Evolutionary conservation across 2,113 vertebrate genomes (phyloP), one percentile per base, ranked within the genome.

Genomic region (Prochilodus magdalenae): DNA sequence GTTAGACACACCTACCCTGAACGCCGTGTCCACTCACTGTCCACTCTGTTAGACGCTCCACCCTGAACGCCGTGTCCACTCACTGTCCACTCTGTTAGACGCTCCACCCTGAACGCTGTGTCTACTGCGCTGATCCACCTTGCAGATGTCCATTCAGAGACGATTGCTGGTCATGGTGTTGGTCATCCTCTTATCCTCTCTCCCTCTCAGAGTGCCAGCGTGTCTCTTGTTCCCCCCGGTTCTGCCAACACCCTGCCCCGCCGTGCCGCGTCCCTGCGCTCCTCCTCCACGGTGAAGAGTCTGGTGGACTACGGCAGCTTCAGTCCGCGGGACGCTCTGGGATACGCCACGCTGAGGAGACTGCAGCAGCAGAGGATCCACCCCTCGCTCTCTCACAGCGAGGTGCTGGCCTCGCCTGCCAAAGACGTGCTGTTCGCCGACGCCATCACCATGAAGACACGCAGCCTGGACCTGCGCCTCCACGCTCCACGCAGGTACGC

Each of bases 381-480:
- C 82, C 94, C 95, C 0, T 96, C 95, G 4, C 86, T 96, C 22
- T 96, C 96, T 12, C 95, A 96, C 77, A 96, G 94, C 0, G 95
- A 96, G 92, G 95, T 94, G n/a, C 90, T 96, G 55, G 93, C 96
- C 22, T 96, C 96, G 72, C 96, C 96, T 53, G 95, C 95, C 73
- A 96, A 96, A 90, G 95, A 96, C 0, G 94, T 96, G 70, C 92
- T 96, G 18, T 96, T 96, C 80, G 95, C 96, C n/a, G 95, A 96
- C 83, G 94, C 96, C 51, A 96, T 96, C 86, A 96, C 95, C 75
- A 96, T 96, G 95, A 96, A 96, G 87, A 95, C 95, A 29, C 94
- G 93, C 83, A 96, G 95, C 88, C 91, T 96, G 83, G 96, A 96
- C 82, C 95, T 94, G 73, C 93, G 95, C 36, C 87, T 96, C 20